Evolutionary conservation across 2,888 invertebrate genomes (phyloP).

Genomic region (Cephus pygmeus): DNA sequence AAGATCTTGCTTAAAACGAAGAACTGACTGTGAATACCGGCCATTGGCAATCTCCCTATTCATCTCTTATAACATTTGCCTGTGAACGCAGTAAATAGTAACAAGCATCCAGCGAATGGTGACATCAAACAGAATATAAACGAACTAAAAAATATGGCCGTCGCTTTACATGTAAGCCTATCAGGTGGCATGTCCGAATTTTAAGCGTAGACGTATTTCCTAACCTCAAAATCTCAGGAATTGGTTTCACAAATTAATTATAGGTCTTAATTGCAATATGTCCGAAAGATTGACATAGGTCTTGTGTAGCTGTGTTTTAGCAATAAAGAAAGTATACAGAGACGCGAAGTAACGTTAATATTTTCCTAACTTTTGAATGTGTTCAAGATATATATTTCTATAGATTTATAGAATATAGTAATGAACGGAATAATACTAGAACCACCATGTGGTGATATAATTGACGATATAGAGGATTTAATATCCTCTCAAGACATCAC

Average conservation of each 20-base stretch:
- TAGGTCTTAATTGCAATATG: not conserved
- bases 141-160: too few species aligned
- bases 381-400: not conserved
- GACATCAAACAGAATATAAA: too few species aligned
- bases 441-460: slow-evolving; percentile 73
- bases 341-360: not conserved
- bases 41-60: too few species aligned
- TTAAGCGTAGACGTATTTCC: not conserved
- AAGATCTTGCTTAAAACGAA: too few species aligned
- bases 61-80: too few species aligned
- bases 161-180: not conserved
- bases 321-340: not conserved
- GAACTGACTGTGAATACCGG: too few species aligned
- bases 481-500: slow-evolving; percentile 83
- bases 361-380: not conserved
- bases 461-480: slow-evolving; percentile 88
- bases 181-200: not conserved
- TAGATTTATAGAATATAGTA: not conserved
- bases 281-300: not conserved
- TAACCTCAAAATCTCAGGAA: not conserved
- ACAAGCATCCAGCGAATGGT: too few species aligned
- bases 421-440: not conserved
- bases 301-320: not conserved
- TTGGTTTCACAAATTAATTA: not conserved
- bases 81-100: too few species aligned